phyloP scores from a whole-genome alignment of 2,113 vertebrate species.

The Scomber japonicus region DNA sequence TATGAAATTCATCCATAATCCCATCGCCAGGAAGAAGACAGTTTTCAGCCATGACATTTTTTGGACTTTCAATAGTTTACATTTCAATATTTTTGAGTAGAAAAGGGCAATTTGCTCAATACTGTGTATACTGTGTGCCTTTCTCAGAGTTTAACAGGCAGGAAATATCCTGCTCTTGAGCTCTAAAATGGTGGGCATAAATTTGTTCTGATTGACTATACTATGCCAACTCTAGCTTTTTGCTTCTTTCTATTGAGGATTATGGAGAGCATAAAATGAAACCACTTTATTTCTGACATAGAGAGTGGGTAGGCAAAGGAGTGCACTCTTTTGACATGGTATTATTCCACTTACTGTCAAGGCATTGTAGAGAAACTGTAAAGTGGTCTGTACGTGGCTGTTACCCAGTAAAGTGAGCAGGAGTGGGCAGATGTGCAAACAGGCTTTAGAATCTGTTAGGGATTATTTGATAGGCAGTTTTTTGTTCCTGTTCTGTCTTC shows the following conservation, averaged over 20 bases:
- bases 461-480: constrained; percentile 25
- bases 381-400: constrained; percentile 35
- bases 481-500: constrained; percentile 45
- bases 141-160: constrained; percentile 46
- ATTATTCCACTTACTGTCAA: constrained; percentile 51
- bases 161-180: constrained; percentile 56
- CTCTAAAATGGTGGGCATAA: constrained; percentile 52
- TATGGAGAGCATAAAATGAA: constrained; percentile 62
- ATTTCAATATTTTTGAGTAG: constrained; percentile 44
- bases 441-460: constrained; percentile 37
- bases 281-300: constrained; percentile 63
- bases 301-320: constrained; percentile 34
- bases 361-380: constrained; percentile 27
- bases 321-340: constrained; percentile 30
- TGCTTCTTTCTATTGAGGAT: constrained; percentile 63
- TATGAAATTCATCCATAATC: constrained; percentile 67
- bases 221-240: constrained; percentile 47
- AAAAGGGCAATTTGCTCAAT: constrained; percentile 47
- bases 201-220: constrained; percentile 66
- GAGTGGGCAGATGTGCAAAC: constrained; percentile 39
- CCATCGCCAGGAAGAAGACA: constrained; percentile 44
- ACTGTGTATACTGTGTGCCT: constrained; percentile 24
- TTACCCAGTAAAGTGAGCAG: constrained; percentile 41
- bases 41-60: constrained; percentile 38
- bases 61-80: constrained; percentile 28